These are phyloP conservation scores for Zaprionus bogoriensis DNA, from an alignment of 2,888 invertebrate genomes.

Conservation along the genomic window DNA sequence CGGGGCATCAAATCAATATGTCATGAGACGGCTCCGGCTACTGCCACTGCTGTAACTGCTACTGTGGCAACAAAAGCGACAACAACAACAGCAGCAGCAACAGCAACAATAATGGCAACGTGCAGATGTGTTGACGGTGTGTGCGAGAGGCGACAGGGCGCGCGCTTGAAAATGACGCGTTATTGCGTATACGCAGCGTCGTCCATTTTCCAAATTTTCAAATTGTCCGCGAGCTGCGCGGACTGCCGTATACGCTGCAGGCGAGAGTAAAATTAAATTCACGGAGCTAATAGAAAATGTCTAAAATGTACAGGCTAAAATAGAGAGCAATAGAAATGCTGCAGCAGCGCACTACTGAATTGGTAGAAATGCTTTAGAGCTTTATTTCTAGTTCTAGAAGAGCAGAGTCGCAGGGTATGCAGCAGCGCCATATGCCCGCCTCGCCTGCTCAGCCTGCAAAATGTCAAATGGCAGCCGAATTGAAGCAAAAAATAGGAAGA, in stretches of 20 bases:
- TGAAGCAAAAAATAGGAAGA: conserved; percentile 21
- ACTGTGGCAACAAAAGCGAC: conserved; percentile 32
- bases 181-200: conserved; percentile 66
- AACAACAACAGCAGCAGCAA: conserved; percentile 8
- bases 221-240: conserved; percentile 3
- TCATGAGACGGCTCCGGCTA: conserved; percentile 58
- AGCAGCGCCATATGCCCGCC: not conserved
- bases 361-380: no score
- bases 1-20: conserved; percentile 79
- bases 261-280: not conserved
- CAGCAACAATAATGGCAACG: conserved; percentile 27
- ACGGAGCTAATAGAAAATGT: no score
- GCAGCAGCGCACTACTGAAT: no score
- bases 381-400: not conserved
- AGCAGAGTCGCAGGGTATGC: conserved; percentile 19
- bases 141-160: conserved; percentile 20
- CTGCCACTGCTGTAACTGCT: conserved; percentile 8
- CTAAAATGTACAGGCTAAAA: no score
- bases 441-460: conserved; percentile 33
- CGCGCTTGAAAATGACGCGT: conserved; percentile 36
- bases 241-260: conserved; percentile 8
- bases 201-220: conserved; percentile 35
- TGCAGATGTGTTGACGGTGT: conserved; percentile 57
- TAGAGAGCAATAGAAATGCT: no score
- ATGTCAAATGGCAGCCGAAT: conserved; percentile 54